These are phyloP conservation scores for Conus ventricosus DNA, from an alignment of 1,140 invertebrate species.

Conservation along the genomic window DNA sequence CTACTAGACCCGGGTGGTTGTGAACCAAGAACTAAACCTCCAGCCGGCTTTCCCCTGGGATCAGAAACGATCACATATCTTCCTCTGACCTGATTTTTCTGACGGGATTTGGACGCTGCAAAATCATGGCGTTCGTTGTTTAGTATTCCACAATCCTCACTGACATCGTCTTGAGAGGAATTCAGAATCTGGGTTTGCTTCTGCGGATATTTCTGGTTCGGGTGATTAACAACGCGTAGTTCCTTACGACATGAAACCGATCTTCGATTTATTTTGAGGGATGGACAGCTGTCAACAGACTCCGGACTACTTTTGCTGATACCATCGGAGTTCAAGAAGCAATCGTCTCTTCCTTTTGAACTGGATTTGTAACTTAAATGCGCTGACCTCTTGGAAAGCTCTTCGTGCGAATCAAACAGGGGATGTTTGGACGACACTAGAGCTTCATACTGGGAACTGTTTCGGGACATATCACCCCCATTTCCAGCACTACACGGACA, in stretches of 20 bases:
- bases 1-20: background rate
- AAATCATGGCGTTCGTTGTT: background rate
- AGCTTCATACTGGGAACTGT: background rate
- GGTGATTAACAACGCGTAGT: too few species aligned
- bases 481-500: conserved; percentile 5
- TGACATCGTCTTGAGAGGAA: too few species aligned
- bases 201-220: too few species aligned
- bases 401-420: background rate
- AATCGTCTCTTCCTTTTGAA: background rate
- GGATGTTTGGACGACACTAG: background rate
- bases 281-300: background rate
- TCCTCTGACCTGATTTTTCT: background rate
- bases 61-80: background rate
- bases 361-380: background rate
- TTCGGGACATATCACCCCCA: background rate
- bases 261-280: background rate
- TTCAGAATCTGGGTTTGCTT: too few species aligned
- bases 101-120: background rate
- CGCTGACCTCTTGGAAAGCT: background rate
- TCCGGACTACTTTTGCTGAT: background rate
- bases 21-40: background rate
- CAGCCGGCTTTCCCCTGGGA: background rate
- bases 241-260: background rate
- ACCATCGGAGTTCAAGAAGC: background rate
- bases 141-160: background rate